These are phyloP conservation scores for Falco novaeseelandiae DNA, from an alignment of 2,797 vertebrate genomes.

Conservation along the genomic window DNA sequence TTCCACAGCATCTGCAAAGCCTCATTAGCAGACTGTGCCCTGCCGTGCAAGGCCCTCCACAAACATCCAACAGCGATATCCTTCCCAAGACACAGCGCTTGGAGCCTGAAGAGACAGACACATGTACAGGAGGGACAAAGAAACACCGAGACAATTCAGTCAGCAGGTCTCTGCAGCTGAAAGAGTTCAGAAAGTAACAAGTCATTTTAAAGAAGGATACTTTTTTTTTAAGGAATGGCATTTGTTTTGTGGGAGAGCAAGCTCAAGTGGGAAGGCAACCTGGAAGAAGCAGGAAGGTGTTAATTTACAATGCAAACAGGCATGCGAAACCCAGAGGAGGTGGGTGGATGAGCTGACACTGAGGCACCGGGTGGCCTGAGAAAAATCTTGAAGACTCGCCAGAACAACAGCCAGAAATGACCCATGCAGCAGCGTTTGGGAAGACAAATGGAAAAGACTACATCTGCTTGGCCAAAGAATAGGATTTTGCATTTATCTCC, in stretches of 20 bases:
- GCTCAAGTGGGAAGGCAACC: neutral
- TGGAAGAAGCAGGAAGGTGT: neutral
- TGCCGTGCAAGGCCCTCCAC: neutral
- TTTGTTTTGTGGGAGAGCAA: neutral
- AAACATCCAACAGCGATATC: neutral
- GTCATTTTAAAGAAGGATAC: neutral
- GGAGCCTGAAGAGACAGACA: neutral
- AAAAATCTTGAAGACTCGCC: neutral
- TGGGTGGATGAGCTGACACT: neutral
- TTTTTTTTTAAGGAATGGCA: neutral
- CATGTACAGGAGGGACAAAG: neutral
- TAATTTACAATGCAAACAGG: neutral
- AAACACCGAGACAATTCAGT: neutral
- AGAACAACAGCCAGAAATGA: neutral
- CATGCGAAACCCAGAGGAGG: neutral
- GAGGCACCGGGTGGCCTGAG: neutral
- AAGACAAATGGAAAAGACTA: neutral
- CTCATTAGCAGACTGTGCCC: neutral
- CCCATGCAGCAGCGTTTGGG: neutral
- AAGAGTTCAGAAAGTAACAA: neutral
- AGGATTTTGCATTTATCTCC: neutral
- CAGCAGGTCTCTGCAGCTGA: neutral
- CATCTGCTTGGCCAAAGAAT: neutral
- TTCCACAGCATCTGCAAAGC: neutral
- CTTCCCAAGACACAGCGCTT: neutral